A percentile compares a stretch with the other conserved stretches of the same genome.
phyloP scores from a whole-genome alignment of 2,797 vertebrate genomes.

The Muscicapa comitata region DNA sequence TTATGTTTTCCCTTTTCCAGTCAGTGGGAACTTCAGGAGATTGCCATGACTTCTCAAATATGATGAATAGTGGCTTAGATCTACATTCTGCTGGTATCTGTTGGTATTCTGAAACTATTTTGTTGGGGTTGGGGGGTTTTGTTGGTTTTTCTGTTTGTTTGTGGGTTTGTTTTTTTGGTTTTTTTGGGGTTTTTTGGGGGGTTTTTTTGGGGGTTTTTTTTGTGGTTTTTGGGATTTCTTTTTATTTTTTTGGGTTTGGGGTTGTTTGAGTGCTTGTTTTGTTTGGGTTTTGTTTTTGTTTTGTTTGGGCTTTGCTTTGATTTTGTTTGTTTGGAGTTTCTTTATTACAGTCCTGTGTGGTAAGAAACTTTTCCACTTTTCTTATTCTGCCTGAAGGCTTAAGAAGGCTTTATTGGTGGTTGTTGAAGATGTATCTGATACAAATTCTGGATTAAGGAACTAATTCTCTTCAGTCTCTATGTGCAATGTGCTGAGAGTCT shows the following conservation, averaged over 20 bases:
- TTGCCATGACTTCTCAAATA: not conserved
- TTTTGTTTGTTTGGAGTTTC: too few relatives aligned
- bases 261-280: too few relatives aligned
- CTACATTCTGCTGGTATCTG: not conserved
- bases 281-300: too few relatives aligned
- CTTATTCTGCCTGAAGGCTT: not conserved
- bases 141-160: not conserved
- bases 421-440: not conserved
- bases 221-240: too few relatives aligned
- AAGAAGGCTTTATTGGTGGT: not conserved
- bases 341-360: not conserved
- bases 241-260: too few relatives aligned
- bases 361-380: not conserved
- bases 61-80: not conserved
- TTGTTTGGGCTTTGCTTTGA: too few relatives aligned
- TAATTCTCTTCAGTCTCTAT: not conserved
- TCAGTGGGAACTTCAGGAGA: not conserved
- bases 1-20: not conserved
- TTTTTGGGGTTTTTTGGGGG: too few relatives aligned
- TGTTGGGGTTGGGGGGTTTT: too few relatives aligned
- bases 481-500: not conserved
- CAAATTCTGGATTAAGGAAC: not conserved
- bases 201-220: too few relatives aligned
- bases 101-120: not conserved
- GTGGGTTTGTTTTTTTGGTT: too few relatives aligned